phyloP scores from a whole-genome alignment of 2,797 vertebrate genomes.

The Mastacembelus armatus region DNA sequence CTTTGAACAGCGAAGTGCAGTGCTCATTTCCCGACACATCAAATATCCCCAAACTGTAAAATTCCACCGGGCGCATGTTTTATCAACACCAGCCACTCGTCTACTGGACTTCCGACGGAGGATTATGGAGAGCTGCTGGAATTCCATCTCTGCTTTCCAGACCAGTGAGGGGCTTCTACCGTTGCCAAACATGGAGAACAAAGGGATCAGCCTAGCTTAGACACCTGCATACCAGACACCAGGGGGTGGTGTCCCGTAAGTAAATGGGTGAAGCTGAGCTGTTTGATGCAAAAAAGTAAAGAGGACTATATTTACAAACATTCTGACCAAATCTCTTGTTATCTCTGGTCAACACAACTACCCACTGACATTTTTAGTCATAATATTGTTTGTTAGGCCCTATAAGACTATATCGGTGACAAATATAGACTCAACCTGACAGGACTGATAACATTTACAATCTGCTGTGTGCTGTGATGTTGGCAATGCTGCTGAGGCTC shows the following conservation, averaged over 20 bases:
- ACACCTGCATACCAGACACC: conserved; percentile 84
- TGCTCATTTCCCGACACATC: conserved; percentile 29
- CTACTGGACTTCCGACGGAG: conserved; percentile 83
- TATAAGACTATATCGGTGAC: conserved; percentile 63
- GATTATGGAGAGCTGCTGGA: conserved; percentile 83
- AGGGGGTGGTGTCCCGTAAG: conserved; percentile 80
- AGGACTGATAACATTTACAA: conserved; percentile 79
- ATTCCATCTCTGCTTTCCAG: conserved; percentile 80
- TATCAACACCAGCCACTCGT: conserved; percentile 82
- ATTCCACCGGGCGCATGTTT: conserved; percentile 80
- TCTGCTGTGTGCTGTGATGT: conserved; percentile 77
- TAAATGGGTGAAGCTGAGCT: conserved; percentile 40
- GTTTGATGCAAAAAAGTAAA: conserved; percentile 31
- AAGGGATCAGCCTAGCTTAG: conserved; percentile 82
- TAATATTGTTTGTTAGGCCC: conserved; percentile 56
- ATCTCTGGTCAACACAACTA: conserved; percentile 51
- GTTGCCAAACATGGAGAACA: conserved; percentile 82
- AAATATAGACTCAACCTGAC: conserved; percentile 79
- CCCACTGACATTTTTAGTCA: conserved; percentile 42
- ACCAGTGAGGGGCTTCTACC: conserved; percentile 72
- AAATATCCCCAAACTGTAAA: conserved; percentile 74
- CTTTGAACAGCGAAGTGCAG: conserved; percentile 33
- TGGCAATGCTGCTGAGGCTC: conserved; percentile 69
- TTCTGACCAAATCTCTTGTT: conserved; percentile 53
- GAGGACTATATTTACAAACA: conserved; percentile 27